phyloP scores from a whole-genome alignment of 2,888 invertebrate species.

The Catotricha subobsoleta region DNA sequence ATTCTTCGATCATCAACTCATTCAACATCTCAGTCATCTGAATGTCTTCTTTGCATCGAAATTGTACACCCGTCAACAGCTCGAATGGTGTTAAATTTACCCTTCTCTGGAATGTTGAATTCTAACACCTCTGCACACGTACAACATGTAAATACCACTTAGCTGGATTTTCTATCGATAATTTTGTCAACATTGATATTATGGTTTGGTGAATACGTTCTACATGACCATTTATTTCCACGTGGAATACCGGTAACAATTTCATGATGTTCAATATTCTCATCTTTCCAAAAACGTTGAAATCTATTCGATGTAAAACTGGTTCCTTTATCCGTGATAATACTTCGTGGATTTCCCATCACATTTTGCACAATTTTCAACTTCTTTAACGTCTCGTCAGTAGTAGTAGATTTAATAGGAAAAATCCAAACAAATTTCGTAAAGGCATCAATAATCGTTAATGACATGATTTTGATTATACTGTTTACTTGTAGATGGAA shows the following conservation, averaged over 20 bases:
- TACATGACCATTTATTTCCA: constrained; percentile 22
- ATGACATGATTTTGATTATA: constrained; percentile 20
- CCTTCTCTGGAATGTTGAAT: constrained; percentile 8
- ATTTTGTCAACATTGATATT: constrained; percentile 19
- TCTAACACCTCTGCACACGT: constrained; percentile 13
- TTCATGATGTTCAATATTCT: constrained; percentile 17
- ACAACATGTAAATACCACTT: constrained; percentile 17
- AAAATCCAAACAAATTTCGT: constrained; percentile 22
- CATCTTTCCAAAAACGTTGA: constrained; percentile 18
- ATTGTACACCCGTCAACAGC: constrained; percentile 6
- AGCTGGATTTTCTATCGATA: constrained; percentile 18
- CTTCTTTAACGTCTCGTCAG: constrained; percentile 18
- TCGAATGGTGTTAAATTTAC: constrained; percentile 9
- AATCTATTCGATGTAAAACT: constrained; percentile 23
- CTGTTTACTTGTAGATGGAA: constrained; percentile 15
- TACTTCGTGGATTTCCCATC: constrained; percentile 21
- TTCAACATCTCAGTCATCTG: constrained; percentile 3
- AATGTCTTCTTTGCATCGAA: constrained; percentile 1
- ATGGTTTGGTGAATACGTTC: constrained; percentile 19
- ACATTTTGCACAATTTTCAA: constrained; percentile 15
- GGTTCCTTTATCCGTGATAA: constrained; percentile 20
- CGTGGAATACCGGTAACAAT: constrained; percentile 19
- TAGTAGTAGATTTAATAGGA: constrained; percentile 16
- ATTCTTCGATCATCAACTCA: neutral
- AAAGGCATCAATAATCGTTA: constrained; percentile 19